A percentile compares a stretch with the other conserved stretches of the same genome.
phyloP scores from a whole-genome alignment of 2,113 vertebrate species.

The Asarcornis scutulata region DNA sequence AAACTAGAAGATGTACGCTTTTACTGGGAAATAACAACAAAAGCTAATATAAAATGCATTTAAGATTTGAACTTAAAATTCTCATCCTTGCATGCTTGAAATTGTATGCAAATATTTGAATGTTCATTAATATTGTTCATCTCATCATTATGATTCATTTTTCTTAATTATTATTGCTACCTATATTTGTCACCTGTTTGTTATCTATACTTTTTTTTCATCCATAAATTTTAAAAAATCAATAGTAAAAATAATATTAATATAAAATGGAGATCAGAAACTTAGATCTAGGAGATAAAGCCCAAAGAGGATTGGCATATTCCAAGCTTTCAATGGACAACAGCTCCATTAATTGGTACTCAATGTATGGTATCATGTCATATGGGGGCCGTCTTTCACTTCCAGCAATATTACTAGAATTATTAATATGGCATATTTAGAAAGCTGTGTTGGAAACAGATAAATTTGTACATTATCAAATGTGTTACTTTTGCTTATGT shows the following conservation, averaged over 20 bases:
- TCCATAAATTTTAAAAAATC: background rate
- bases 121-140: background rate
- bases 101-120: background rate
- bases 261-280: background rate
- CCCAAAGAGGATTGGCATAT: background rate
- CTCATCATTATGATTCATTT: background rate
- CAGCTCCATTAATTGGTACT: background rate
- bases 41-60: background rate
- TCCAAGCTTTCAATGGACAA: background rate
- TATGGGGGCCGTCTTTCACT: background rate
- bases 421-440: background rate
- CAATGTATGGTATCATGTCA: background rate
- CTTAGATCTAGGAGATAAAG: background rate
- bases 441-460: background rate
- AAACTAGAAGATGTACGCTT: background rate
- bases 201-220: background rate
- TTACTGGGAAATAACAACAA: background rate
- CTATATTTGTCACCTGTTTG: background rate
- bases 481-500: background rate
- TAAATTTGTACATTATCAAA: background rate
- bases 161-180: background rate
- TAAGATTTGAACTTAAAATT: background rate
- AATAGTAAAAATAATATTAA: background rate
- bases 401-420: background rate
- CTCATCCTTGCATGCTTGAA: background rate